These are phyloP conservation scores for Pristionchus exspectatus DNA, from an alignment of 2,888 invertebrate genomes.

Conservation along the genomic window DNA sequence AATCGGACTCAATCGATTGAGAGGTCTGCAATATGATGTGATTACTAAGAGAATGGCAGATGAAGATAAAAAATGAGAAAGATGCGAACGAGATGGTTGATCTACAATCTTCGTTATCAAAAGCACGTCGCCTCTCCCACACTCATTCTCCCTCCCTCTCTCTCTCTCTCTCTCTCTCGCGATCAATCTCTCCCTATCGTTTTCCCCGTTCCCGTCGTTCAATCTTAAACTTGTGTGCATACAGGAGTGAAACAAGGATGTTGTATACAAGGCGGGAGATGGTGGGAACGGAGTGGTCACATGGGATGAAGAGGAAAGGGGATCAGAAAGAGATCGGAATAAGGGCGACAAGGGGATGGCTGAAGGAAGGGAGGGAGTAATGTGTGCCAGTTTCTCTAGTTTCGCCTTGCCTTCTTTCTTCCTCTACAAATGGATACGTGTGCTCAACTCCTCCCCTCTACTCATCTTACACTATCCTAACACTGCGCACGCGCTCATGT, in stretches of 20 bases:
- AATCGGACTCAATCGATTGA: neutral
- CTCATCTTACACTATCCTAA: conserved; percentile 46
- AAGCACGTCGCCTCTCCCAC: neutral
- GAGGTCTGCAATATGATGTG: neutral
- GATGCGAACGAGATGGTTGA: neutral
- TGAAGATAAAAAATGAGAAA: neutral
- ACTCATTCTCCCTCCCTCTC: conserved; percentile 17
- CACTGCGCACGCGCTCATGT: conserved; percentile 12
- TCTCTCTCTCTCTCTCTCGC: conserved; percentile 26
- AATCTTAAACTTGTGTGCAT: conserved; percentile 52
- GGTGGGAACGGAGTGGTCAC: conserved; percentile 34
- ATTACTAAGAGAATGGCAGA: neutral
- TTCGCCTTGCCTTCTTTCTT: conserved; percentile 32
- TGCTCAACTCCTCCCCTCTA: conserved; percentile 32
- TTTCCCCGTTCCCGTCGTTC: conserved; percentile 13
- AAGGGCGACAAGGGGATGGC: neutral
- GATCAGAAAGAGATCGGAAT: conserved; percentile 8
- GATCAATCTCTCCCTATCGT: conserved; percentile 42
- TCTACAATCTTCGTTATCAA: neutral
- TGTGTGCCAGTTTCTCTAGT: conserved; percentile 49
- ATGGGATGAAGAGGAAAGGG: conserved; percentile 7
- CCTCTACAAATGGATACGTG: conserved; percentile 47
- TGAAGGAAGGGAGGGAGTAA: neutral
- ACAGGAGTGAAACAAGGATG: conserved; percentile 43
- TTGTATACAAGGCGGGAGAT: conserved; percentile 25